Evolutionary conservation across 2,797 vertebrate genomes (phyloP), one percentile per base, ranked within the genome.

Genomic region (Arnoldichthys spilopterus): DNA sequence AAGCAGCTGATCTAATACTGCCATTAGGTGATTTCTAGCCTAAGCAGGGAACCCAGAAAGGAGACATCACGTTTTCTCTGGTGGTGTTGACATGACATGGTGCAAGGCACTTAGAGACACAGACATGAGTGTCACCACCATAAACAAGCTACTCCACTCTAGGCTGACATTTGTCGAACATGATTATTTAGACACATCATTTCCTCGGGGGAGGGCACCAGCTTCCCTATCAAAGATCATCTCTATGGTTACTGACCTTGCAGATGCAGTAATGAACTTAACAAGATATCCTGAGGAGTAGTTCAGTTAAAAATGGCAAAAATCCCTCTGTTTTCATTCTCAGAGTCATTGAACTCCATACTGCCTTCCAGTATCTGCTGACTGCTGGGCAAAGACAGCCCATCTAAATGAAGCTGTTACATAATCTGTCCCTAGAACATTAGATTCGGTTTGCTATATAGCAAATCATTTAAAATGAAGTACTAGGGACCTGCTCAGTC

Each of bases 211-310:
- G 74, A 70, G 53, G 70, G 68, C 28, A 64, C 62, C 20, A 64
- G 24, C 68, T 68, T 56, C 66, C 66, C 69, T 69, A 83, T 83
- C 75, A 78, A 77, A 83, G 68, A 85, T 83, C 72, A 76, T 80
- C 61, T 6, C 84, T 78, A 83, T 85, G 81, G 81, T 81, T 83
- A 83, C 84, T 76, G 56, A 76, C 81, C 72, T 81, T 15, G 9
- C 43, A 68, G 84, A 81, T 8, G 49, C 66, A 11, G 54, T 75
- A 79, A 68, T 73, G 74, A 80, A 77, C 74, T 68, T 76, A 77
- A 58, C 69, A 69, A 74, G 69, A 40, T 58, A 47, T 72, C 76
- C 81, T 1, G 62, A 74, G 66, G 77, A 67, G 61, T 32, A 20
- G 59, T 70, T 59, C 54, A 69, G 45, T 63, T 51, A 22, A 67